phyloP scores from a whole-genome alignment of 1,140 invertebrate species.

The Hetaerina americana region DNA sequence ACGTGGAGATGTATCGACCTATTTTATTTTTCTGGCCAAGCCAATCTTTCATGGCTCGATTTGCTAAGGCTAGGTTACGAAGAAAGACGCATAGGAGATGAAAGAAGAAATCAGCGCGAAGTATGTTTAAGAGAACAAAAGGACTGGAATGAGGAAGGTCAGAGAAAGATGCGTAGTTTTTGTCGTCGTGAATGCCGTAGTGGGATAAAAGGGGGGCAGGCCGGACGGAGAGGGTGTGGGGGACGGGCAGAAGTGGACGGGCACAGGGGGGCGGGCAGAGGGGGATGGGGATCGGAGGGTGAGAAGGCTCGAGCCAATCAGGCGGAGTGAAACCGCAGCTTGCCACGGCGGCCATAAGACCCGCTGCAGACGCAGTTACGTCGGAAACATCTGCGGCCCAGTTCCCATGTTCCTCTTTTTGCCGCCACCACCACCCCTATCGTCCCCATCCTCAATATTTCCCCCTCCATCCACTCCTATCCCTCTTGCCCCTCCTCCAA shows the following conservation, averaged over 20 bases:
- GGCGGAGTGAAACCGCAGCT: not conserved
- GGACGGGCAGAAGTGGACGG: not conserved
- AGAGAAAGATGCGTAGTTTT: not conserved
- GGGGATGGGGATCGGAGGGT: not conserved
- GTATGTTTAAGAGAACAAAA: not conserved
- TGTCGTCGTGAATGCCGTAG: no score
- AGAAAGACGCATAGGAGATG: no score
- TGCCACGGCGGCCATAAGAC: not conserved
- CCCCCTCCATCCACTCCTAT: not conserved
- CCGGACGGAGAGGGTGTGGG: not conserved
- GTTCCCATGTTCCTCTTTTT: not conserved
- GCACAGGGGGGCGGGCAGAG: not conserved
- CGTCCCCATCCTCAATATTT: not conserved
- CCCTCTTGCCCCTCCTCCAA: not conserved
- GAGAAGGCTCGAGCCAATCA: not conserved
- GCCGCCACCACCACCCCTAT: not conserved
- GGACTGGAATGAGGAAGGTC: not conserved
- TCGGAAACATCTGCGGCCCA: not conserved
- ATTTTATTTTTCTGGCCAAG: no score
- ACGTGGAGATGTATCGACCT: no score
- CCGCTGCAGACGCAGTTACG: not conserved
- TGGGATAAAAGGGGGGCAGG: not conserved
- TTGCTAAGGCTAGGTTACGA: no score
- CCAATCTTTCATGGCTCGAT: no score
- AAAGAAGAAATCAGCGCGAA: no score